Evolutionary conservation across 2,888 invertebrate genomes (phyloP).

Genomic region (Catocala nupta): DNA sequence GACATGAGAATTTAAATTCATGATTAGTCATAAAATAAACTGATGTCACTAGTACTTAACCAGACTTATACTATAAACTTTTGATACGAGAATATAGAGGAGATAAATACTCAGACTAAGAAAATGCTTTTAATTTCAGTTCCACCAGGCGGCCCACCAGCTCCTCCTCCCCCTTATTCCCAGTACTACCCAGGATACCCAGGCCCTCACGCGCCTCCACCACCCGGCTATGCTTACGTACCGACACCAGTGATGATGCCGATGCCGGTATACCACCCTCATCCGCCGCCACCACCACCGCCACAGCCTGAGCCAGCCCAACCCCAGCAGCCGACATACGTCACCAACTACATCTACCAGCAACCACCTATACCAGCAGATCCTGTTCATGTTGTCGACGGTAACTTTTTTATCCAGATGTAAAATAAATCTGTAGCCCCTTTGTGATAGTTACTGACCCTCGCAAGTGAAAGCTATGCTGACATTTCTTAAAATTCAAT

Average conservation of each 20-base stretch:
- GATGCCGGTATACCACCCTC: conserved; percentile 69
- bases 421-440: too few relatives aligned
- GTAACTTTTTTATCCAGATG: conserved; percentile 31
- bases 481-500: too few relatives aligned
- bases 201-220: conserved; percentile 44
- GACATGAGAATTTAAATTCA: too few relatives aligned
- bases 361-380: conserved; percentile 49
- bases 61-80: too few relatives aligned
- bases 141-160: conserved; percentile 64
- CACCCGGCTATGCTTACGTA: conserved; percentile 66
- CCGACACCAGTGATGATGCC: conserved; percentile 78
- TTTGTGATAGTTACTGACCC: too few relatives aligned
- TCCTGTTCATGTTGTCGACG: conserved; percentile 52
- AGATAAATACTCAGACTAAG: background rate
- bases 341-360: conserved; percentile 75
- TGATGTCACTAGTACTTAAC: too few relatives aligned
- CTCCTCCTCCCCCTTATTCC: conserved; percentile 50
- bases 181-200: conserved; percentile 29
- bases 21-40: too few relatives aligned
- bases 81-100: too few relatives aligned
- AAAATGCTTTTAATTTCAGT: conserved; percentile 50
- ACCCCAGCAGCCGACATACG: conserved; percentile 62
- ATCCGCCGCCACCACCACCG: conserved; percentile 50
- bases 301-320: conserved; percentile 51
- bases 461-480: too few relatives aligned